Base-by-base conservation (phyloP, 2,113 vertebrate genomes). In the Clarias gariepinus region DNA sequence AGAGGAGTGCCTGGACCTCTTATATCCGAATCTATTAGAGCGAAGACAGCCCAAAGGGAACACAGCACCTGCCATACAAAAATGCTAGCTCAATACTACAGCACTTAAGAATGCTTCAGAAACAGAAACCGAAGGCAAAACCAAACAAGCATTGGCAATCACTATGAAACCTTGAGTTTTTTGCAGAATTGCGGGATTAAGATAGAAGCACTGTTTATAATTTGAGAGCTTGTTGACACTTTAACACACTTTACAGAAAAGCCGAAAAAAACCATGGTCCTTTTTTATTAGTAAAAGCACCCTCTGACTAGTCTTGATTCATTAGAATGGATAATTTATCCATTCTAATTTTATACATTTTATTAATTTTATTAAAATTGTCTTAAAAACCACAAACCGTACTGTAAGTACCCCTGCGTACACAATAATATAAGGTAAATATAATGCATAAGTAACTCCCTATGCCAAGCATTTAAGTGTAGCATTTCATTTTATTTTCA, bases 21-120 rank as follows among this genome's bases (percentile, higher is more conserved):
- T 73, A 60, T 63, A 89, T 90, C 68, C 60, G 74, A 89, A 60
- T 74, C 86, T 86, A 89, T 93, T 93, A 91, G 64, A 83, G 68
- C 69, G 73, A 78, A 91, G 85, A 90, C 80, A 84, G 84, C 90
- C 83, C 85, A 85, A 82, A 77, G 21, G 78, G 86, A 66, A 88
- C 87, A 79, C 81, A 86, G 77, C 74, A 91, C 74, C 88, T 85
- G 87, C 81, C 74, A 77, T 82, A 86, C 85, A 87, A 28, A 87
- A 82, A n/a, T 81, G 74, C 60, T 79, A 81, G 57, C 25, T 77
- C 30, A 64, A 76, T 0, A 68, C 64, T 3, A 16, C 61, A 55
- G n/a, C 25, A n/a, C 25, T 68, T 0, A 7, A 78, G 9, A 63
- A 52, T 41, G 41, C 61, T 21, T 66, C 76, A 57, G 47, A 68